Base-by-base conservation (phyloP, 2,888 invertebrate genomes). In the Tinea trinotella region DNA sequence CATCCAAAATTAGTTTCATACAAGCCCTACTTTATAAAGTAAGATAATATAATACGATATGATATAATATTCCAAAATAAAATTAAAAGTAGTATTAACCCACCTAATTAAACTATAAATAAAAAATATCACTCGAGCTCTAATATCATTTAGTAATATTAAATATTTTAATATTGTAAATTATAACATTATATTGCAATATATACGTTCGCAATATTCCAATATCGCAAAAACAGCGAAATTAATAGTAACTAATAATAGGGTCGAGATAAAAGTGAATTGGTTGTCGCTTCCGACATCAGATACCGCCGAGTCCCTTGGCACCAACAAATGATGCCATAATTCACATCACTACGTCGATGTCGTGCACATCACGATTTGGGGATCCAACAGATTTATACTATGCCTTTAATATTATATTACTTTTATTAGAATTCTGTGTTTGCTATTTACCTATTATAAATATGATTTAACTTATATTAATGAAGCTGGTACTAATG, bases 311-410 rank as follows among this genome's bases (percentile, higher is more conserved):
- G 63, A 69, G 75, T 74, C 76, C 70, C 71, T 68, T 71, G 80
- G 75, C 80, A 67, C 67, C 70, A 74, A 82, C 81, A 82, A 83
- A 84, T 83, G 78, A 64, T 74, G 61, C 66, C 62, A 75, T 83
- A 48, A 30, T 22, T 54, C 46, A 54, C 54, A 48, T 54, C 53
- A 17, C 53, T 40, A 20, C 40, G 20, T 15, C 53, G 40, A 20
- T 53, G 20, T 15, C 53, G 40, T 53, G 53, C 36, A 40, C 53
- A 40, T 53, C 22, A 40, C 36, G 35, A 52, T 52, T 52, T 52
- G 17, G 52, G 15, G 17, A 17, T 12, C 15, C 22, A 52, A 17
- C 34, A 52, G 35, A 52, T 52, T 52, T 52, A 3, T 52, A n/a
- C 15, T 52, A n/a, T 24, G 15, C n/a, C 30, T 52, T 40, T 30